phyloP scores from a whole-genome alignment of 2,797 vertebrate genomes.

The Oreochromis mossambicus region DNA sequence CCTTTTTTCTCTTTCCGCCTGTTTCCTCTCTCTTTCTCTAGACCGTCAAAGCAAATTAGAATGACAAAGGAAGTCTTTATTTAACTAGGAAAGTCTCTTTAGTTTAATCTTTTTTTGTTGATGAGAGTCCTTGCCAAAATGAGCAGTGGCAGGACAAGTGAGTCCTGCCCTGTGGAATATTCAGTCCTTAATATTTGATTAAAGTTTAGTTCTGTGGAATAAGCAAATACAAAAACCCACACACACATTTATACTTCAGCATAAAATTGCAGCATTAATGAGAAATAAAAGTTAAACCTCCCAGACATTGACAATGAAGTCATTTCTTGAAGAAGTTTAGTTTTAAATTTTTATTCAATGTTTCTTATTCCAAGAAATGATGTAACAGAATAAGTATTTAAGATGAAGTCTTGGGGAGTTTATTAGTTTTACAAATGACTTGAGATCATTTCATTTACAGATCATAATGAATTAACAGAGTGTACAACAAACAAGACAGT shows the following conservation, averaged over 20 bases:
- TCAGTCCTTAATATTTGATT: neutral
- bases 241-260: neutral
- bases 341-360: neutral
- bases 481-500: neutral
- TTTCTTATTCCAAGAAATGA: neutral
- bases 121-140: neutral
- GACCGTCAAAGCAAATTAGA: neutral
- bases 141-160: neutral
- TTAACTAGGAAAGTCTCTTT: neutral
- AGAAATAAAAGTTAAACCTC: neutral
- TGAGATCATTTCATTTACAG: neutral
- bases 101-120: neutral
- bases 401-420: neutral
- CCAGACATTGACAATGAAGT: neutral
- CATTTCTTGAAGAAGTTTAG: neutral
- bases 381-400: neutral
- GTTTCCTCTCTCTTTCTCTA: neutral
- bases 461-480: neutral
- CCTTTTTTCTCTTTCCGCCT: neutral
- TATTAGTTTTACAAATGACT: neutral
- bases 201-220: neutral
- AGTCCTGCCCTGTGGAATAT: neutral
- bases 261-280: neutral
- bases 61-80: neutral
- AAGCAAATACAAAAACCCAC: neutral